These are phyloP conservation scores for Bubo scandiacus DNA, from an alignment of 2,113 vertebrate species.

Conservation along the genomic window DNA sequence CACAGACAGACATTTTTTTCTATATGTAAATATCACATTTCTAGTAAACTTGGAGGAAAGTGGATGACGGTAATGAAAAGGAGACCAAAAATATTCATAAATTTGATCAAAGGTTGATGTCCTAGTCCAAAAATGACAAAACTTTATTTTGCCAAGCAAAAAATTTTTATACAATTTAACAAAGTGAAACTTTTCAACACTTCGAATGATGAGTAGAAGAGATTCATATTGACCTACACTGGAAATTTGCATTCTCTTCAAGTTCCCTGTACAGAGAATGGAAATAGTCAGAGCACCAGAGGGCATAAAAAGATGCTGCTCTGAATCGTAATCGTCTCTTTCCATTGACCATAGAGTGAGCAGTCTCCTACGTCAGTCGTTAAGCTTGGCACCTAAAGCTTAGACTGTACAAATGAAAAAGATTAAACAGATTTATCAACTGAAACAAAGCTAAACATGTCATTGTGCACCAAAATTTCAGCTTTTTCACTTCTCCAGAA, in stretches of 20 bases:
- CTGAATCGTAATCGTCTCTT: neutral
- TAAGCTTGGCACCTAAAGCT: neutral
- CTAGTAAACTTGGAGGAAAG: neutral
- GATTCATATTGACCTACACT: neutral
- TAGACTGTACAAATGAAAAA: neutral
- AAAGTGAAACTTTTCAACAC: neutral
- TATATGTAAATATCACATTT: neutral
- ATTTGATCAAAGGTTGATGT: neutral
- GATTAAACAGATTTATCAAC: neutral
- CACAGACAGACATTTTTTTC: neutral
- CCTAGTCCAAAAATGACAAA: neutral
- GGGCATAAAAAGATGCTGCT: neutral
- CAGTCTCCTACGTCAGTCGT: neutral
- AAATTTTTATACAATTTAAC: neutral
- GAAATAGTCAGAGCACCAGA: neutral
- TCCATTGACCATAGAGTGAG: neutral
- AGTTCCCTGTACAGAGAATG: neutral
- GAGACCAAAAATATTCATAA: neutral
- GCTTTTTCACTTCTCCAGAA: neutral
- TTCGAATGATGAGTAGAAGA: neutral
- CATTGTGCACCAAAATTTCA: neutral
- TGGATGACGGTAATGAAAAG: neutral
- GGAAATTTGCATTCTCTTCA: neutral
- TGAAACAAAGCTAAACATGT: neutral
- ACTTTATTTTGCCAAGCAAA: neutral